Base-by-base conservation (phyloP, 2,888 invertebrate genomes). In the Clunio marinus region DNA sequence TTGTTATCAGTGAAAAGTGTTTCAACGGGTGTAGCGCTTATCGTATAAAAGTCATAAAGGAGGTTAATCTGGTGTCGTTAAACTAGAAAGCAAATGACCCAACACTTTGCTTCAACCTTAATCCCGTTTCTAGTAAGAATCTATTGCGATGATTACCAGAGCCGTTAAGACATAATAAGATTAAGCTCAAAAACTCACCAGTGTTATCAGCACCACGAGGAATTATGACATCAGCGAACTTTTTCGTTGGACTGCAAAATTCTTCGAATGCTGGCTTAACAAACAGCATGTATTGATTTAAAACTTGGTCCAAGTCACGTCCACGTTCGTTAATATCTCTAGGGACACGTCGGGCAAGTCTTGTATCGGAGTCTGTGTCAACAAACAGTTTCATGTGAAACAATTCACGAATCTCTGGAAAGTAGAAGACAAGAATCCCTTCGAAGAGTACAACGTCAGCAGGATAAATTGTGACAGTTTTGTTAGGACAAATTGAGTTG, bases 261-360 rank as follows among this genome's bases (percentile, higher is more conserved):
- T 97, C 97, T 77, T 99, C 99, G 79, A 99, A 99, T 1, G 98
- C 98, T n/a, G 98, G 98, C 79, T 99, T 99, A 1, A 99, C 98
- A 77, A 91, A 95, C 75, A 91, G 93, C 88, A 95, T 96, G 79
- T 99, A 99, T 77, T 98, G 97, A 75, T 91, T 90, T 28, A 99
- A 83, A 8, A 98, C 95, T 73, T 93, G 91, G 75, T 97, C 96
- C 76, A 99, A 81, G 77, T 96, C 93, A 45, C 99, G 82, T 1
- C 96, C 95, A 71, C 96, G 85, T 79, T 98, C 96, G 76, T 91
- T 91, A 63, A 96, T 96, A 77, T 99, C 99, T 70, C 98, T 85
- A 41, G 96, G 89, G 62, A 99, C 98, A 86, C 98, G 84, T 74
- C 98, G 84, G 0, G 97, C 96, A 22, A 99, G 83, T 75, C 99